Percentiles rank a stretch among this genome's conserved stretches.
These are phyloP conservation scores for Mesopsocus fuscifrons DNA, from an alignment of 2,888 invertebrate species.

Conservation along the genomic window DNA sequence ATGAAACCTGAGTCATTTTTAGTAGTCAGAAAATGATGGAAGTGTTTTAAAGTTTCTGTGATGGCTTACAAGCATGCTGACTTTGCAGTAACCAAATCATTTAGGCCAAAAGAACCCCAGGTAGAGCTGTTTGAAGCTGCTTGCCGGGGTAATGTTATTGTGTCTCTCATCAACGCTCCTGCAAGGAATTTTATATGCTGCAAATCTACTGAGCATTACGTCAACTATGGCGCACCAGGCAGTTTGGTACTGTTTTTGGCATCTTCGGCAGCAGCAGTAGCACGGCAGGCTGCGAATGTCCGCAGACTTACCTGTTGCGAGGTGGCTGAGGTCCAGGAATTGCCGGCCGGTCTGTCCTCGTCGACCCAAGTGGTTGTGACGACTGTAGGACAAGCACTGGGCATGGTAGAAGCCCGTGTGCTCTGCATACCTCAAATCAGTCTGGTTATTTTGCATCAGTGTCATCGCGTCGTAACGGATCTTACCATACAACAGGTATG, in stretches of 20 bases:
- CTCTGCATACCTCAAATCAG: slow-evolving; percentile 49
- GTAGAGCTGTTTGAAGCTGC: slow-evolving; percentile 61
- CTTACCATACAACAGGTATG: no score
- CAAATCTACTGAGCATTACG: slow-evolving; percentile 69
- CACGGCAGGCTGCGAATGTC: slow-evolving; percentile 16
- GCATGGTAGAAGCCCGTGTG: no score
- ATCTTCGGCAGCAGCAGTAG: slow-evolving; percentile 16
- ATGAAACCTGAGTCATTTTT: no score
- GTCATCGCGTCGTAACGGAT: slow-evolving; percentile 55
- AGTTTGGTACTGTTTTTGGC: slow-evolving; percentile 16
- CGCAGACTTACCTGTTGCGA: slow-evolving; percentile 18
- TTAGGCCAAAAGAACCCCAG: slow-evolving; percentile 50
- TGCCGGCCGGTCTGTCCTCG: no score
- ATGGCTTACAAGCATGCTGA: slow-evolving; percentile 37
- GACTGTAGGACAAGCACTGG: no score
- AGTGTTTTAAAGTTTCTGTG: no score
- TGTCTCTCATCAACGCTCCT: slow-evolving; percentile 58
- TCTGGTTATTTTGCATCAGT: slow-evolving; percentile 78
- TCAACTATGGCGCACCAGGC: slow-evolving; percentile 28
- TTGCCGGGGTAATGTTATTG: slow-evolving; percentile 52
- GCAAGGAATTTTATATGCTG: slow-evolving; percentile 76
- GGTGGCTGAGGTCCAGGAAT: no score
- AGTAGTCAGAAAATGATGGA: no score
- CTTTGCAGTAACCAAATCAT: slow-evolving; percentile 54
- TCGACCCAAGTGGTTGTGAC: no score